Base-by-base conservation (phyloP, 1,140 invertebrate species). In the Trissolcus basalis region DNA sequence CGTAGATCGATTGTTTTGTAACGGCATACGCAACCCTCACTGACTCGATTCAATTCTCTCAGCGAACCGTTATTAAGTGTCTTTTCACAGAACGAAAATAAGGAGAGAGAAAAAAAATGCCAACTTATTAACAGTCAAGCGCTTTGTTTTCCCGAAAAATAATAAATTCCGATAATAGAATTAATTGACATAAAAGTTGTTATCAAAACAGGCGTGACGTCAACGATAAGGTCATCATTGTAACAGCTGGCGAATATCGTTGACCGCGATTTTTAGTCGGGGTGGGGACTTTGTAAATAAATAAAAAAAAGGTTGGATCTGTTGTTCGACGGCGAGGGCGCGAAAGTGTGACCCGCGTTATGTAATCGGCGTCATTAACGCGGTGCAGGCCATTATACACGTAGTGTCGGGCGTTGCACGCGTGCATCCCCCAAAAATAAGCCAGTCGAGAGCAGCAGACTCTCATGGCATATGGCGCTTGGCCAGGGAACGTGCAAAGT, bases 401-500 rank as follows among this genome's bases (percentile, higher is more conserved):
- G 9, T 39, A 43, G 53, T 27, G 54, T 67, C 45, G 54, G 14
- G 27, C n/a, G 61, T 15, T 67, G 51, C 73, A 55, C 71, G 76
- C 79, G 68, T 69, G 67, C 68, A 56, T 50, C 63, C 59, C 80
- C 75, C 59, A 80, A 77, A 83, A 83, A 83, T 82, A 82, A 81
- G 78, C 80, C 50, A 75, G 50, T 77, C 48, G 55, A 47, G 50
- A 65, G 44, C 71, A 75, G 75, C 64, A 61, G 68, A 54, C 53
- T 59, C 68, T 54, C 71, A 59, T 73, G 75, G 77, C 73, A 77
- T 72, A 85, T 85, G 85, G 82, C 85, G 51, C 59, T 49, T 69
- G 36, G 82, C 83, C 85, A 85, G 73, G 45, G 80, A 80, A 82
- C 75, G 77, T 79, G 79, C 81, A 72, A 83, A 86, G 84, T 87